Conservation (phyloP, 2,797 vertebrate genomes). For the Brachyrhaphis roseni region DNA sequence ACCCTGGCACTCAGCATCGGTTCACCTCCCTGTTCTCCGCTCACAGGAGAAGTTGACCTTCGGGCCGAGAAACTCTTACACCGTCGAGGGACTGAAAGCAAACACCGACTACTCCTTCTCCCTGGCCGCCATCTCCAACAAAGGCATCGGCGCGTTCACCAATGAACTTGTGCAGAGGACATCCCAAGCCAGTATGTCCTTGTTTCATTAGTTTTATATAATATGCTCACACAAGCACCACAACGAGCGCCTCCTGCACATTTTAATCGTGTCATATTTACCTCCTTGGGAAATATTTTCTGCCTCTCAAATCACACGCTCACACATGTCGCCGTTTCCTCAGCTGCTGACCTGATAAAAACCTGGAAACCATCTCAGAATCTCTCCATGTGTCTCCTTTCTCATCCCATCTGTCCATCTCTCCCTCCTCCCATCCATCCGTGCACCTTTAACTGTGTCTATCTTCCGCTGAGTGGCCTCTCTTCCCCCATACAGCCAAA, state of each 20-base stretch:
- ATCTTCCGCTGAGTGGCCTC: conserved; percentile 38
- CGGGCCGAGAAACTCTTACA: conserved; percentile 87
- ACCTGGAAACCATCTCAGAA: conserved; percentile 36
- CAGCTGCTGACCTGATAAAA: conserved; percentile 48
- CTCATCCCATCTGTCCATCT: conserved; percentile 35
- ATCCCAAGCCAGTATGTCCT: conserved; percentile 97
- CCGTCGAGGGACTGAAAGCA: conserved; percentile 91
- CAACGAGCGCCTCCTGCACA: conserved; percentile 1
- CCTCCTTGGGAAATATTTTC: conserved; percentile 31
- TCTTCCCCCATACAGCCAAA: conserved; percentile 49
- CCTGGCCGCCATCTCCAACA: conserved; percentile 92
- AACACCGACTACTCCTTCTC: conserved; percentile 97
- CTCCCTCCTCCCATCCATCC: conserved; percentile 55
- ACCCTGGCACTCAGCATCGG: conserved; percentile 13
- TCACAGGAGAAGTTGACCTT: conserved; percentile 89
- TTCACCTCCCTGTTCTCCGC: conserved; percentile 34
- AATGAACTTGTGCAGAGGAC: conserved; percentile 93
- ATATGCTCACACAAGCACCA: conserved; percentile 19
- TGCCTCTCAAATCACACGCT: conserved; percentile 22
- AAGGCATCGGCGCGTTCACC: conserved; percentile 96
- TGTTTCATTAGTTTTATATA: conserved; percentile 27
- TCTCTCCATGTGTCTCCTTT: conserved; percentile 57
- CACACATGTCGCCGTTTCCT: conserved; percentile 31
- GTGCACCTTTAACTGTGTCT: conserved; percentile 67
- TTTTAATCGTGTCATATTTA: conserved; percentile 25